Percentiles rank a stretch among this genome's conserved stretches.
These are phyloP conservation scores for Drosophila rubida DNA, from an alignment of 2,888 invertebrate genomes.

Conservation along the genomic window DNA sequence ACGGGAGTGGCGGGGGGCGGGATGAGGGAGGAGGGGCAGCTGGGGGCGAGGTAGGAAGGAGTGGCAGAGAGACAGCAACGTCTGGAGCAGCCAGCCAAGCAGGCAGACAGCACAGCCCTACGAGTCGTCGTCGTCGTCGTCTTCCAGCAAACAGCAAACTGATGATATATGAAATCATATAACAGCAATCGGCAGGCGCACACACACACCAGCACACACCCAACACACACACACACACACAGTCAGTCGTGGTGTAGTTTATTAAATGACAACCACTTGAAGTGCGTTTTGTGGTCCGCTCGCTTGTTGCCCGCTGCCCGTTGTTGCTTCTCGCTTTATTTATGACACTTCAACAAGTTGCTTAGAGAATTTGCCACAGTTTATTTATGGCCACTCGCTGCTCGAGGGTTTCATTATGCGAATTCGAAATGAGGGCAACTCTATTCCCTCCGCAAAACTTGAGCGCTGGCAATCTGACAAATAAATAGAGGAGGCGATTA, in stretches of 20 bases:
- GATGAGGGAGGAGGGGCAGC: no score
- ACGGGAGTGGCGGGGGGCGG: background rate
- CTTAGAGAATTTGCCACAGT: slow-evolving; percentile 77
- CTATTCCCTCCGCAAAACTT: background rate
- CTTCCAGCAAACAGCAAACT: slow-evolving; percentile 45
- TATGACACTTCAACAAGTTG: slow-evolving; percentile 76
- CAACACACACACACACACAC: slow-evolving; percentile 45
- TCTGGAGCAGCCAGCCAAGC: slow-evolving; percentile 7
- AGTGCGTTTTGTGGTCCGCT: slow-evolving; percentile 37
- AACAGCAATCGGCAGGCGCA: slow-evolving; percentile 72
- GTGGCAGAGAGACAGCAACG: slow-evolving; percentile 10
- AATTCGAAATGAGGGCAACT: slow-evolving; percentile 58
- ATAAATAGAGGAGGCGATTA: background rate
- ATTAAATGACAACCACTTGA: slow-evolving; percentile 77
- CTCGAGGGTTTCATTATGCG: slow-evolving; percentile 35
- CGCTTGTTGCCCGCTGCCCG: background rate
- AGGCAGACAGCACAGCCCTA: slow-evolving; percentile 6
- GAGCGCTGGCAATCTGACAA: background rate
- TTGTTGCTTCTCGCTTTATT: slow-evolving; percentile 60
- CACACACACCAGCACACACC: slow-evolving; percentile 25
- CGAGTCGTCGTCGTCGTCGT: slow-evolving; percentile 32
- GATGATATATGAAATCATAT: slow-evolving; percentile 82
- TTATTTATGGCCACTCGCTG: slow-evolving; percentile 63
- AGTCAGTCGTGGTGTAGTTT: slow-evolving; percentile 60
- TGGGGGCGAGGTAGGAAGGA: background rate